Conservation (phyloP, 2,888 invertebrate genomes). For the Ecliptopera silaceata region DNA sequence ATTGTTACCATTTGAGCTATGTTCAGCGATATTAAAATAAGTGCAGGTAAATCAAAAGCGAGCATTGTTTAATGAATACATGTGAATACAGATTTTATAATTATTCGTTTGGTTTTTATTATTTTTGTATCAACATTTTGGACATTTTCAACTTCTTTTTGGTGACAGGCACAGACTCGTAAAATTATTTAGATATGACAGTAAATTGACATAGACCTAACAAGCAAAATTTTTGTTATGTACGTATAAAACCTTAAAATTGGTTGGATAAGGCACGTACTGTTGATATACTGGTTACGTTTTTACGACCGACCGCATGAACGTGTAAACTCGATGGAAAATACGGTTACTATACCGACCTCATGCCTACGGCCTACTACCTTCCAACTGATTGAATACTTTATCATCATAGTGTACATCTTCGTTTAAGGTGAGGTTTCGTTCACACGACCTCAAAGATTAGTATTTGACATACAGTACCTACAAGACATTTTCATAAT, state of each 20-base stretch:
- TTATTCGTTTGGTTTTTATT: conserved; percentile 1
- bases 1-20: conserved; percentile 59
- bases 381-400: conserved; percentile 62
- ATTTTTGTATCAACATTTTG: neutral
- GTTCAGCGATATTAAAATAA: conserved; percentile 47
- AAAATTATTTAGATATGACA: no score
- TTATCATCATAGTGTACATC: conserved; percentile 41
- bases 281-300: conserved; percentile 15
- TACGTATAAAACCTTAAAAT: no score
- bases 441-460: neutral
- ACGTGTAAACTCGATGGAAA: conserved; percentile 9
- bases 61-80: conserved; percentile 28
- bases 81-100: conserved; percentile 18
- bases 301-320: conserved; percentile 20
- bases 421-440: neutral
- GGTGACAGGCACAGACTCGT: neutral
- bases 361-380: conserved; percentile 11
- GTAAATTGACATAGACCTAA: conserved; percentile 4
- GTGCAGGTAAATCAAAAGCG: conserved; percentile 39
- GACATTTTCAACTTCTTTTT: neutral
- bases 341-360: neutral
- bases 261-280: conserved; percentile 22
- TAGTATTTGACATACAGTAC: no score
- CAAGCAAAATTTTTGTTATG: conserved; percentile 4
- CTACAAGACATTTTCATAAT: no score